Evolutionary conservation across 2,888 invertebrate species (phyloP).

Genomic region (Bugulina stolonifera): DNA sequence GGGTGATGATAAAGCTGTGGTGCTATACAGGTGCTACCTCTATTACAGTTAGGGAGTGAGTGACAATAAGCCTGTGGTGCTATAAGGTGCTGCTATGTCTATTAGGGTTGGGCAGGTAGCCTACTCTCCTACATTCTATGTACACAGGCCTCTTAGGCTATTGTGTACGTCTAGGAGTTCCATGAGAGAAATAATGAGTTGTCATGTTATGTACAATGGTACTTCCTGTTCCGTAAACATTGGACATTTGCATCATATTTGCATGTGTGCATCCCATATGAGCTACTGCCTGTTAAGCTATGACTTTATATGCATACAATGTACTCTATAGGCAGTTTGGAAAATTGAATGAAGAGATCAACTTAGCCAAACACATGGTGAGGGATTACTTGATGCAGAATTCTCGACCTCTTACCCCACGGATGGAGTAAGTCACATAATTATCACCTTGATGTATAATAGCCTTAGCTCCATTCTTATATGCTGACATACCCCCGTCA

Average conservation of each 20-base stretch:
- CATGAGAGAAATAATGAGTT: no score
- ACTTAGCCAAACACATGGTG: slow-evolving; percentile 14
- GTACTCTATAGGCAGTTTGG: slow-evolving; percentile 15
- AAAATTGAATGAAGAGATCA: slow-evolving; percentile 20
- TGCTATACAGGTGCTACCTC: slow-evolving; percentile 23
- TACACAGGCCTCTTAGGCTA: no score
- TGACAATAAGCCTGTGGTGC: no score
- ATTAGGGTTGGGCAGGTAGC: no score
- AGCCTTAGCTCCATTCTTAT: no score
- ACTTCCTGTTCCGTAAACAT: background rate
- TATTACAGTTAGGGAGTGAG: no score
- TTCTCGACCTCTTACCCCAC: slow-evolving; percentile 2
- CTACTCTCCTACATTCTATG: no score
- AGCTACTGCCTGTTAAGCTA: background rate
- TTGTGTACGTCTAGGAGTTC: no score
- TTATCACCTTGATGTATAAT: no score
- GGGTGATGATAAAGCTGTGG: slow-evolving; percentile 22
- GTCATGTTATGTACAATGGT: background rate
- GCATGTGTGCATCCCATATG: background rate
- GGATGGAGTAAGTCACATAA: slow-evolving; percentile 21
- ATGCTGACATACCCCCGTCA: no score
- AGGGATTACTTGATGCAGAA: slow-evolving; percentile 1
- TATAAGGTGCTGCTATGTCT: no score
- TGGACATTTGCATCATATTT: background rate
- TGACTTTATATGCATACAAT: background rate